These are phyloP conservation scores for Hydrolagus colliei DNA, from an alignment of 2,797 vertebrate genomes.

Conservation along the genomic window DNA sequence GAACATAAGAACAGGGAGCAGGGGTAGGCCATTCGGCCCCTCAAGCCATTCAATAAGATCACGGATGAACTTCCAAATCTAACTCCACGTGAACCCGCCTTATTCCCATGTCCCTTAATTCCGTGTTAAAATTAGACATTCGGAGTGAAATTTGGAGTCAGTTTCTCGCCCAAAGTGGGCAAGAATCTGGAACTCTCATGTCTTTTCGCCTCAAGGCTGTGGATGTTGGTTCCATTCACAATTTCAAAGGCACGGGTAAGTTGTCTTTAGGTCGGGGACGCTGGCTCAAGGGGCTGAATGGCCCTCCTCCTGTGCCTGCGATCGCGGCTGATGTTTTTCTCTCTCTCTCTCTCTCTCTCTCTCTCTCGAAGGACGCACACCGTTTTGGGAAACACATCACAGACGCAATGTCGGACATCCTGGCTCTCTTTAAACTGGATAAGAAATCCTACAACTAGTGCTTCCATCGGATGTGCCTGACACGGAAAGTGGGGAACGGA, in stretches of 20 bases:
- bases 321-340: not conserved
- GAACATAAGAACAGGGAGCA: no score
- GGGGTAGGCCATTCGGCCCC: no score
- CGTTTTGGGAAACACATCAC: conserved; percentile 65
- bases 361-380: conserved; percentile 59
- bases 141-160: no score
- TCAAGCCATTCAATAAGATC: no score
- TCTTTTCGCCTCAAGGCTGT: no score
- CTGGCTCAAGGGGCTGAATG: not conserved
- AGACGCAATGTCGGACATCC: conserved; percentile 62
- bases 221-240: no score
- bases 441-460: conserved; percentile 39
- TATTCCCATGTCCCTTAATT: no score
- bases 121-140: no score
- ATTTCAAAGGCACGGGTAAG: no score
- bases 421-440: conserved; percentile 56
- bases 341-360: not conserved
- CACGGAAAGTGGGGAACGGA: conserved; percentile 47
- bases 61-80: no score
- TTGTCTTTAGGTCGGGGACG: not conserved
- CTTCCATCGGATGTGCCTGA: conserved; percentile 48
- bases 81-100: no score
- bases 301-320: no score
- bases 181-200: not conserved
- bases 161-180: not conserved